Evolutionary conservation across 2,113 vertebrate genomes (phyloP).

Genomic region (Meles meles): DNA sequence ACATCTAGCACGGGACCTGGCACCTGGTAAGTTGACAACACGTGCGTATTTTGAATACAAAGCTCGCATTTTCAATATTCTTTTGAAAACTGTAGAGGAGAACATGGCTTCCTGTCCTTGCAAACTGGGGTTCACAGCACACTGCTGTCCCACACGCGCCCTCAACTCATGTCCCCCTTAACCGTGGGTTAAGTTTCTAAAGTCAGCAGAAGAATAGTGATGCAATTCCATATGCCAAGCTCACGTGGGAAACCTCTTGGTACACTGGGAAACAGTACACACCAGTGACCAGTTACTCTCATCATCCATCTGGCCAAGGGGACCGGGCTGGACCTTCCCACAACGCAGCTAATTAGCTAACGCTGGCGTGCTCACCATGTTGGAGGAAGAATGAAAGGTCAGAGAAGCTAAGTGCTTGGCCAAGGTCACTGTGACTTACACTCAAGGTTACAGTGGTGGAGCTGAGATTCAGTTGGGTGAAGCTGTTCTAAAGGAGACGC

Average conservation of each 20-base stretch:
- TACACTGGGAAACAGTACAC: background rate
- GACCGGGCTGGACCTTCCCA: background rate
- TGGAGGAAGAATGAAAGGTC: background rate
- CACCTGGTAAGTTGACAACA: background rate
- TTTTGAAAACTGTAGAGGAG: background rate
- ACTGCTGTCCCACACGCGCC: rapidly evolving
- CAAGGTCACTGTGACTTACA: background rate
- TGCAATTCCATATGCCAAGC: rapidly evolving
- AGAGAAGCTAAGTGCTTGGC: rapidly evolving
- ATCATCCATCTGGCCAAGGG: rapidly evolving
- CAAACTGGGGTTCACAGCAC: background rate
- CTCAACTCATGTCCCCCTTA: no score
- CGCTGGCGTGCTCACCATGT: rapidly evolving
- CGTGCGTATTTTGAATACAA: background rate
- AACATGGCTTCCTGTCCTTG: background rate
- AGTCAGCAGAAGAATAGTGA: background rate
- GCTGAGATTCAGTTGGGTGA: background rate
- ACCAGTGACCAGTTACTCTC: no score
- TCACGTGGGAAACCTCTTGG: rapidly evolving
- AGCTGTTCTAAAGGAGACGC: background rate
- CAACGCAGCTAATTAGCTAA: background rate
- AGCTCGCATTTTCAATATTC: background rate
- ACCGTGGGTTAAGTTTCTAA: background rate
- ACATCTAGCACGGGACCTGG: no score
- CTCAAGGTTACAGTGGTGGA: background rate